Conservation (phyloP, 2,797 vertebrate species). For the Mycteria americana region DNA sequence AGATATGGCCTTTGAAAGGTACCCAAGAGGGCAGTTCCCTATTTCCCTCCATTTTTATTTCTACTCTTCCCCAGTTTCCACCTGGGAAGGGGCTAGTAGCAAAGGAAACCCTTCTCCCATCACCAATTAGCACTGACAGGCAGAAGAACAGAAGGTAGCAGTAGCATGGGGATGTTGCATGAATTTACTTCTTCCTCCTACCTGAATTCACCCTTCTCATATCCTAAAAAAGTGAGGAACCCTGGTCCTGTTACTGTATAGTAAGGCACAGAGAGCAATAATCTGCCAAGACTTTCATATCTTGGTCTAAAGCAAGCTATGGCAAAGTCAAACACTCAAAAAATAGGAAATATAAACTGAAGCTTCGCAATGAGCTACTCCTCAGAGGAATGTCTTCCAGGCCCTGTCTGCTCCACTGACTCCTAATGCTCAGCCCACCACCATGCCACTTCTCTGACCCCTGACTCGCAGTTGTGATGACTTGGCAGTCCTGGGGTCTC, state of each 20-base stretch:
- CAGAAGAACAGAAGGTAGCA: neutral
- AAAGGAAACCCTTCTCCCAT: neutral
- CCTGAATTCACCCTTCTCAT: neutral
- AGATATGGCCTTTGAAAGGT: neutral
- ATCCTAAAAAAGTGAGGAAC: neutral
- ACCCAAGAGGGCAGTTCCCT: neutral
- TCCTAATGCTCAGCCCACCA: neutral
- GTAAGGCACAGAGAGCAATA: neutral
- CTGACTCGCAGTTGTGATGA: neutral
- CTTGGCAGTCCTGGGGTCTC: neutral
- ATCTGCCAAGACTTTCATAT: neutral
- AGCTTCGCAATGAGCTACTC: neutral
- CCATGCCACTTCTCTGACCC: neutral
- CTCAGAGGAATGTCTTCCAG: neutral
- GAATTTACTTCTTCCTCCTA: neutral
- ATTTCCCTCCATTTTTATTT: neutral
- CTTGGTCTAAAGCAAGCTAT: neutral
- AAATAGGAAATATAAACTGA: neutral
- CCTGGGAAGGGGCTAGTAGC: neutral
- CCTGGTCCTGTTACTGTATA: neutral
- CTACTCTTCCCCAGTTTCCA: neutral
- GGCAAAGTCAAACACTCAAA: neutral
- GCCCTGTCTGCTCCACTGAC: neutral
- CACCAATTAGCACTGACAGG: fast-evolving
- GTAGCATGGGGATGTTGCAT: neutral